phyloP scores from a whole-genome alignment of 2,113 vertebrate genomes.

The Chaetodon auriga region DNA sequence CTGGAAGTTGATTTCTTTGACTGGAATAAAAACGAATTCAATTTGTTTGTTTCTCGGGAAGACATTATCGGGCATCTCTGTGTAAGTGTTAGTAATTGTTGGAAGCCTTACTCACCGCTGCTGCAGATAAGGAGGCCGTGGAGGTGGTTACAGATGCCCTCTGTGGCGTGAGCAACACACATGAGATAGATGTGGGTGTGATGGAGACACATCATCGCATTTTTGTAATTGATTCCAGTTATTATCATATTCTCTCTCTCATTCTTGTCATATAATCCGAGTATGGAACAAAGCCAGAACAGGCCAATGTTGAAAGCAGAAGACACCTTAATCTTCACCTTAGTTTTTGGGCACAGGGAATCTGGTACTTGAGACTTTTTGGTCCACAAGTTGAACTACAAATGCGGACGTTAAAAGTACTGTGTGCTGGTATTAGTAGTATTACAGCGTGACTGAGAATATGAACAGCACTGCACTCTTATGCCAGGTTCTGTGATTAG shows the following conservation, averaged over 20 bases:
- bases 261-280: background rate
- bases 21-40: constrained; percentile 92
- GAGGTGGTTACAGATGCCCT: constrained; percentile 46
- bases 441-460: no score
- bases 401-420: background rate
- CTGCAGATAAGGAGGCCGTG: constrained; percentile 60
- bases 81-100: constrained; percentile 81
- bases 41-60: constrained; percentile 89
- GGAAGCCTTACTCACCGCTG: constrained; percentile 76
- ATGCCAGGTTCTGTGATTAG: no score
- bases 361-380: no score
- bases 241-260: background rate
- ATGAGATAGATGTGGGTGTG: constrained; percentile 3
- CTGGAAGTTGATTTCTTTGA: constrained; percentile 93
- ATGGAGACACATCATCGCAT: background rate
- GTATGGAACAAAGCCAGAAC: background rate
- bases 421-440: no score
- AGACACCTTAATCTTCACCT: background rate
- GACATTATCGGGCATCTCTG: constrained; percentile 90
- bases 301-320: background rate
- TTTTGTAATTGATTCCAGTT: constrained; percentile 21
- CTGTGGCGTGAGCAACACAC: constrained; percentile 16
- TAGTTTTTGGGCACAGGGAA: no score
- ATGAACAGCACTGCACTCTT: no score
- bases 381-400: no score